phyloP scores from a whole-genome alignment of 2,797 vertebrate genomes.

The Nothura maculosa region DNA sequence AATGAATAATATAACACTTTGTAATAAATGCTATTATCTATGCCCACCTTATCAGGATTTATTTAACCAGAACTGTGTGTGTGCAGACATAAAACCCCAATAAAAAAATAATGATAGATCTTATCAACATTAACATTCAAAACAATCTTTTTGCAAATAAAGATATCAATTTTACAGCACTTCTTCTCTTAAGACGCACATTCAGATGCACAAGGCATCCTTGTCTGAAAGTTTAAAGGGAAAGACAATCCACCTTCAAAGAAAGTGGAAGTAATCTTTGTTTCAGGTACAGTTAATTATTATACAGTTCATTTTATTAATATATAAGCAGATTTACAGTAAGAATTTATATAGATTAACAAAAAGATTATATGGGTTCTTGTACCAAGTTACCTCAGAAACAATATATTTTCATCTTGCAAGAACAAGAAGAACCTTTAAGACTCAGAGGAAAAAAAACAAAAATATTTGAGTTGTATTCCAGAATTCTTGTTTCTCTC shows the following conservation, averaged over 20 bases:
- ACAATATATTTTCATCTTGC: background rate
- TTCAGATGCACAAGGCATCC: constrained; percentile 48
- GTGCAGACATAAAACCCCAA: background rate
- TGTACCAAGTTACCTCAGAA: background rate
- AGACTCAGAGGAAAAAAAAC: background rate
- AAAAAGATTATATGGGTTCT: background rate
- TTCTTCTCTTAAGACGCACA: background rate
- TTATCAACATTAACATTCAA: constrained; percentile 9
- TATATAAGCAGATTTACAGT: constrained; percentile 16
- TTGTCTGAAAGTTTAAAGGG: constrained; percentile 37
- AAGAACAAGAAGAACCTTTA: background rate
- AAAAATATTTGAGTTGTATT: fast-evolving
- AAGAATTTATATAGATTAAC: background rate
- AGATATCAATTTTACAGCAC: background rate
- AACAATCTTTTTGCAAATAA: background rate
- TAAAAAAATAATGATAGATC: background rate
- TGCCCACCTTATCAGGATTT: background rate
- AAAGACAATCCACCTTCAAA: constrained; percentile 59
- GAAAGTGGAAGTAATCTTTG: constrained; percentile 62
- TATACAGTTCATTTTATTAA: constrained; percentile 38
- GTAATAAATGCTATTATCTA: background rate
- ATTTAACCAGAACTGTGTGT: background rate
- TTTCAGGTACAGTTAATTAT: constrained; percentile 59
- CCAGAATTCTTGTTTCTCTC: background rate
- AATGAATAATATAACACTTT: background rate